These are phyloP conservation scores for Sphaeridia pumilis DNA, from an alignment of 2,888 invertebrate genomes.

Conservation along the genomic window DNA sequence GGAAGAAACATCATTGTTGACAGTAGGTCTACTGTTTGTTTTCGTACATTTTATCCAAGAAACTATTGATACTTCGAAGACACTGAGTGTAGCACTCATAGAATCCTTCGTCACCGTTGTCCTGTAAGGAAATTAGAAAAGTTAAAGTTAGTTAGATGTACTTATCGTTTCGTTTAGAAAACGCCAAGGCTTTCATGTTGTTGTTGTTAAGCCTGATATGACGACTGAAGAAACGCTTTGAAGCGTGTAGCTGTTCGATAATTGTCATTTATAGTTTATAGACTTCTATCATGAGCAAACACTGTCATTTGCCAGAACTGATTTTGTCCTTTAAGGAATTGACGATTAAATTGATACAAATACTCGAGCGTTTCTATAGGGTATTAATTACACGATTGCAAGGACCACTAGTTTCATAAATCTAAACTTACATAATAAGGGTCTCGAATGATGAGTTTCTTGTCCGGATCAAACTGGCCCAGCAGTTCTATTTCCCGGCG, in stretches of 20 bases:
- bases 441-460: slow-evolving; percentile 69
- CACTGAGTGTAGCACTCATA: slow-evolving; percentile 66
- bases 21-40: not conserved
- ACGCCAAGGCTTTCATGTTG: not conserved
- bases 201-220: not conserved
- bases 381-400: too few species aligned
- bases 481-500: slow-evolving; percentile 63
- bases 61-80: slow-evolving; percentile 52
- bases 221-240: too few species aligned
- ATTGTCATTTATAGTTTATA: too few species aligned
- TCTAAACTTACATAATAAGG: slow-evolving; percentile 81
- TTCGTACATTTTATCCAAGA: slow-evolving; percentile 42
- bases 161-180: not conserved
- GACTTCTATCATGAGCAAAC: too few species aligned
- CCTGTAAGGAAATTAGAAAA: slow-evolving; percentile 44
- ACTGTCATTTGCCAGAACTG: too few species aligned
- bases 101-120: slow-evolving; percentile 55
- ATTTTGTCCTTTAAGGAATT: too few species aligned
- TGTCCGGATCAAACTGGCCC: slow-evolving; percentile 74
- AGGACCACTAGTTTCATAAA: too few species aligned
- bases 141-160: slow-evolving; percentile 2
- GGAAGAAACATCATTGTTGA: too few species aligned
- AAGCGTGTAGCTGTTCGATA: too few species aligned
- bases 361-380: too few species aligned
- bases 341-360: too few species aligned